These are phyloP conservation scores for Ammospiza maritima DNA, from an alignment of 2,797 vertebrate species.

Conservation along the genomic window DNA sequence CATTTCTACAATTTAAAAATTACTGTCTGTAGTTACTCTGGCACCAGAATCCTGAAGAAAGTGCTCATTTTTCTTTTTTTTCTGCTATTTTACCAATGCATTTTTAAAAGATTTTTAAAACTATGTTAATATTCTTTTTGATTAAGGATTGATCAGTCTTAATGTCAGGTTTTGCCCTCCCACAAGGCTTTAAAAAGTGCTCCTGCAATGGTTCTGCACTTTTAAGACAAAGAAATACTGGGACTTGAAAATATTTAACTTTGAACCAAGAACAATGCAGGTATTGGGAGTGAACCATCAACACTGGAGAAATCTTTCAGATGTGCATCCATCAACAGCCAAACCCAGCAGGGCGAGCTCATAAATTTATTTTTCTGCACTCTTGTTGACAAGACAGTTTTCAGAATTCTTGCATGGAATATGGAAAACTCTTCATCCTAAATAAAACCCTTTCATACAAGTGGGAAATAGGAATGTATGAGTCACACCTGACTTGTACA, in stretches of 20 bases:
- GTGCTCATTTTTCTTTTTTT: neutral
- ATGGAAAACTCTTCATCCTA: neutral
- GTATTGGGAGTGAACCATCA: neutral
- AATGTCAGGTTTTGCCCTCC: neutral
- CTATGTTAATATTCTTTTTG: neutral
- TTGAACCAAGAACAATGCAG: neutral
- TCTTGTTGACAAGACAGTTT: neutral
- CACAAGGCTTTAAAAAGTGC: neutral
- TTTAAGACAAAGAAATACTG: neutral
- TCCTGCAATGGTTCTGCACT: neutral
- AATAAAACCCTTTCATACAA: neutral
- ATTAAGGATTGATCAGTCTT: neutral
- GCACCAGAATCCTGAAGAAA: neutral
- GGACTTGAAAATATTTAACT: neutral
- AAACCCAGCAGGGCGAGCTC: neutral
- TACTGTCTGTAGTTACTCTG: neutral
- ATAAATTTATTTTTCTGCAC: neutral
- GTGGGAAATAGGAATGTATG: neutral
- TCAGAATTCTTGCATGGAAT: neutral
- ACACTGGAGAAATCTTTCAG: neutral
- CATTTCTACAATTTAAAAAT: neutral
- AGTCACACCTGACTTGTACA: neutral
- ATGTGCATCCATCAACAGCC: rapidly evolving
- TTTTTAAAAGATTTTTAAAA: neutral
- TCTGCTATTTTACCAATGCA: neutral